Conservation (phyloP, 2,888 invertebrate species). For the Pandemis cinnamomeana region DNA sequence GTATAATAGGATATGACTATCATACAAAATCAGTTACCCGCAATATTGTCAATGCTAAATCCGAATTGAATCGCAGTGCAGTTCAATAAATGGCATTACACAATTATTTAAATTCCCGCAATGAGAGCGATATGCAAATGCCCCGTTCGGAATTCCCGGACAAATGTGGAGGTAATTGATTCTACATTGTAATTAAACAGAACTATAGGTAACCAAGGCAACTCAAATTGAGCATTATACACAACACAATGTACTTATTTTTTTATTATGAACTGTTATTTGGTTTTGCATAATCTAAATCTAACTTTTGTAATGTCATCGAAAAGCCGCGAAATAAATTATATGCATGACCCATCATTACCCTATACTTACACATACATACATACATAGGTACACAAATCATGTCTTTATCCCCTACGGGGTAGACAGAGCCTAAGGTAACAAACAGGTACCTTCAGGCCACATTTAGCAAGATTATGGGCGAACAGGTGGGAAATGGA, state of each 20-base stretch:
- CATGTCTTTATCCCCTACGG: too few relatives aligned
- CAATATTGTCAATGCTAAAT: constrained; percentile 16
- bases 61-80: neutral
- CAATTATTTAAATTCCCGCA: constrained; percentile 76
- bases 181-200: constrained; percentile 25
- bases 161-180: constrained; percentile 27
- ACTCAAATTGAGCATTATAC: neutral
- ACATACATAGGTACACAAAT: too few relatives aligned
- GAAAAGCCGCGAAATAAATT: too few relatives aligned
- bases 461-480: too few relatives aligned
- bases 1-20: neutral
- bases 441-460: too few relatives aligned
- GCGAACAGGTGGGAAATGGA: too few relatives aligned
- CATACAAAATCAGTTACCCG: neutral
- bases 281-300: too few relatives aligned
- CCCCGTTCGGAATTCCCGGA: constrained; percentile 22
- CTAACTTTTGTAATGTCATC: too few relatives aligned
- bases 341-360: neutral
- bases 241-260: too few relatives aligned
- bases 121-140: constrained; percentile 66
- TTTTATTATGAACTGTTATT: too few relatives aligned
- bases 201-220: neutral
- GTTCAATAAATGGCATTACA: constrained; percentile 65
- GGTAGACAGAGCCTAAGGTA: too few relatives aligned
- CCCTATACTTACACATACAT: neutral